Evolutionary conservation across 1,140 invertebrate genomes (phyloP), one percentile per base, ranked within the genome.

Genomic region (Paracyclopina nana): DNA sequence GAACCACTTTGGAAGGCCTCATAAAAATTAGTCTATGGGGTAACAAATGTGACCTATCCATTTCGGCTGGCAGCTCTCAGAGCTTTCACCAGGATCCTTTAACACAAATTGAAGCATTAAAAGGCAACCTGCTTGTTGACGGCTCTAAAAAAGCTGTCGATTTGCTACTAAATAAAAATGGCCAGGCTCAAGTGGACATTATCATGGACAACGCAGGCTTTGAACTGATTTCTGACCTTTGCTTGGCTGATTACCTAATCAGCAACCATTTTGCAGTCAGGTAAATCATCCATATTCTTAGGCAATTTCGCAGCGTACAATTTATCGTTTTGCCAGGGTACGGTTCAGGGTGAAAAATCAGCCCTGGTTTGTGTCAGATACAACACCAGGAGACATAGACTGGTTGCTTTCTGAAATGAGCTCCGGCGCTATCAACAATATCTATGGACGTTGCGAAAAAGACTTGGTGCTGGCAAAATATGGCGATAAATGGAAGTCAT

Each of bases 351-450:
- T 79, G 0, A 98, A 98, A 70, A 67, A 70, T 8, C 78, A 87
- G 55, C 91, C 92, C 0, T 98, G 94, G 94, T 98, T 85, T 63
- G 76, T 98, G 1, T 97, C 91, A 8, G 94, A 98, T 64, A 79
- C 80, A 1, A 84, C 76, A 6, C 56, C 56, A 16, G 58, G 64
- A 5, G 92, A 97, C 68, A 78, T 92, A 44, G 55, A 72, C 55
- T 88, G 77, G 76, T 71, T 67, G 52, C 56, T 69, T 20, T 54
- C 53, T 34, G 22, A 28, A 5, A 45, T 20, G 26, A 46, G 51
- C 30, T 25, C 25, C 44, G 43, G 46, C 5, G 16, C n/a, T n/a
- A n/a, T n/a, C n/a, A n/a, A n/a, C n/a, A n/a, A n/a, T n/a, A n/a
- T n/a, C n/a, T n/a, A n/a, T n/a, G n/a, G n/a, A n/a, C n/a, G n/a